Evolutionary conservation across 37 sponge, comb jelly and placozoan genomes (phyloP).

Genomic region (Bolinopsis microptera): DNA sequence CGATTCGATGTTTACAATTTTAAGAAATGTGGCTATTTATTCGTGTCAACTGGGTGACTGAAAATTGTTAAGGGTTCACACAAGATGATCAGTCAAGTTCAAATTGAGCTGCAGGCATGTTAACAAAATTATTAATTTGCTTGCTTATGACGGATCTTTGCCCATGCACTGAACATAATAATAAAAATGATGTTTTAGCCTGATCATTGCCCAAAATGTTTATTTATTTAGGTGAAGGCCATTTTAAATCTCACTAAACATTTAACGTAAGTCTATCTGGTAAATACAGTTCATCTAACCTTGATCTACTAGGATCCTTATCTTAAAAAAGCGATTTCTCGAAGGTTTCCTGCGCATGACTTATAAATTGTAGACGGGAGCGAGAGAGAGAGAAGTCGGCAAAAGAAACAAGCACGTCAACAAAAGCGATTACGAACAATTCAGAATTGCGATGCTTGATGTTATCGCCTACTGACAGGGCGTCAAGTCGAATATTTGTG

Average conservation of each 20-base stretch:
- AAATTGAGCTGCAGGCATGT: no score
- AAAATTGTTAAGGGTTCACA: no score
- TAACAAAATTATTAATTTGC: no score
- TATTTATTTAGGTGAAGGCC: neutral
- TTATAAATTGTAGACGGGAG: neutral
- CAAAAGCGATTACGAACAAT: neutral
- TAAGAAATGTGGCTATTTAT: no score
- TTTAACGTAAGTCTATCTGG: neutral
- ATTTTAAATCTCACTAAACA: neutral
- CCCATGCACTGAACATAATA: no score
- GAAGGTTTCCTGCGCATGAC: neutral
- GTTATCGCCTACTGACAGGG: neutral
- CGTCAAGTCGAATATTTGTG: neutral
- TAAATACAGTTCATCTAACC: neutral
- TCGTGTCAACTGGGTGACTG: no score
- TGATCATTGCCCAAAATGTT: no score
- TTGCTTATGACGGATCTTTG: no score
- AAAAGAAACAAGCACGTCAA: neutral
- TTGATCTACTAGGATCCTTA: neutral
- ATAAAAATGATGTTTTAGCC: no score
- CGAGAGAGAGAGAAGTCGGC: no score
- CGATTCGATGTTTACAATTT: no score
- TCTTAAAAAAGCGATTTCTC: neutral
- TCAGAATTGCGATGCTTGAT: neutral
- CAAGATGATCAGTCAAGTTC: no score